Conservation (phyloP, 2,888 invertebrate genomes). For the Poecilobothrus nobilitatus region DNA sequence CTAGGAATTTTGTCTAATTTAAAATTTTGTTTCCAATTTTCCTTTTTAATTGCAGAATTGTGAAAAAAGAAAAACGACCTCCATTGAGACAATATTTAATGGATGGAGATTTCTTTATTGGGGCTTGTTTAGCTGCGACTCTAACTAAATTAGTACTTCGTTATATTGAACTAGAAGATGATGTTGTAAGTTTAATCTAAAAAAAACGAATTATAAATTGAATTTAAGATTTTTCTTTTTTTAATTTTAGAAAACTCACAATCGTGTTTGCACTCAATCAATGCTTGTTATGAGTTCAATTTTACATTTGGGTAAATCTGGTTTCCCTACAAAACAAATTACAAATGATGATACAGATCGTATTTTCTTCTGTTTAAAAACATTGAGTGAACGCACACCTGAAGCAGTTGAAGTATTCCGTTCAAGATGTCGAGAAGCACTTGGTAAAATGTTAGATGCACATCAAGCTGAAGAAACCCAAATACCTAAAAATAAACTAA, state of each 20-base stretch:
- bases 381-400: slow-evolving; percentile 59
- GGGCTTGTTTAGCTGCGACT: slow-evolving; percentile 83
- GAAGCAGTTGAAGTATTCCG: slow-evolving; percentile 60
- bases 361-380: slow-evolving; percentile 70
- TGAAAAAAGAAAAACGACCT: slow-evolving; percentile 63
- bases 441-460: slow-evolving; percentile 74
- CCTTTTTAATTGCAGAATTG: slow-evolving; percentile 37
- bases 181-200: slow-evolving; percentile 28
- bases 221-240: neutral
- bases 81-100: slow-evolving; percentile 79
- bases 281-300: slow-evolving; percentile 84
- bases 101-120: slow-evolving; percentile 94
- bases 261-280: slow-evolving; percentile 64
- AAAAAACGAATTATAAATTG: slow-evolving; percentile 19
- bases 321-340: slow-evolving; percentile 62
- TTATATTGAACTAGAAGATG: slow-evolving; percentile 47
- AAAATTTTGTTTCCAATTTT: slow-evolving; percentile 10
- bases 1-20: slow-evolving; percentile 9
- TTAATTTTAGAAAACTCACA: slow-evolving; percentile 38
- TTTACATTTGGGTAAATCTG: slow-evolving; percentile 75
- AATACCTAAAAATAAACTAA: slow-evolving; percentile 56
- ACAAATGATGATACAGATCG: slow-evolving; percentile 95
- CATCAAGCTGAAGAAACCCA: slow-evolving; percentile 53
- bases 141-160: slow-evolving; percentile 82
- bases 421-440: slow-evolving; percentile 62